Percentiles rank a stretch among this genome's conserved stretches.
These are phyloP conservation scores for Sprattus sprattus DNA, from an alignment of 2,113 vertebrate genomes.

Conservation along the genomic window DNA sequence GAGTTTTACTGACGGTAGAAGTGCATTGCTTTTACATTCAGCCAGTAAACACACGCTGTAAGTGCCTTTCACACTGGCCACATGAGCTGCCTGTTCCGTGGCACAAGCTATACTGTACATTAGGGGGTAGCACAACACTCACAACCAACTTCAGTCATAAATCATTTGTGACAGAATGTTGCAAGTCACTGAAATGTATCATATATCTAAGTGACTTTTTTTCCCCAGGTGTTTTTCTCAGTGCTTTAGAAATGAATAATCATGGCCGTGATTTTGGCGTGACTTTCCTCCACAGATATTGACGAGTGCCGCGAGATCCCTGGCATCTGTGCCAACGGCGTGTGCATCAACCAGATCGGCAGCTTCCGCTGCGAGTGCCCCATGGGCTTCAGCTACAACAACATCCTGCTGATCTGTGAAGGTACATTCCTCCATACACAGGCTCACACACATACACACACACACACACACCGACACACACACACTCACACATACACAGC, in stretches of 20 bases:
- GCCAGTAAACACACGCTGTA: background rate
- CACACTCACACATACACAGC: no score
- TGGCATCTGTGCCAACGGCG: slow-evolving; percentile 81
- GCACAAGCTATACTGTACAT: background rate
- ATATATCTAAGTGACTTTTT: background rate
- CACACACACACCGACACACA: no score
- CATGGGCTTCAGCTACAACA: slow-evolving; percentile 89
- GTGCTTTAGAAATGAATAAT: background rate
- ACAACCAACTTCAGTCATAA: background rate
- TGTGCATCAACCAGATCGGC: slow-evolving; percentile 92
- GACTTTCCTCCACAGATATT: slow-evolving; percentile 75
- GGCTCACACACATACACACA: no score
- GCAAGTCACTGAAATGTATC: background rate
- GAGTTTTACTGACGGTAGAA: background rate
- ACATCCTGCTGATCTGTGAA: slow-evolving; percentile 88
- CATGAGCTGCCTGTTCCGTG: no score
- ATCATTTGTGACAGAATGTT: background rate
- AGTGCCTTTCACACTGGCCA: background rate
- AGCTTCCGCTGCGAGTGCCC: slow-evolving; percentile 94
- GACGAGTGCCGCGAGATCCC: slow-evolving; percentile 91
- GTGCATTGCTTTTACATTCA: background rate
- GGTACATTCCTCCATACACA: no score
- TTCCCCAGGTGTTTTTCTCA: background rate
- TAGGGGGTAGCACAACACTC: background rate
- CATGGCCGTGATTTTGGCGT: background rate